A percentile compares a stretch with the other conserved stretches of the same genome.
phyloP scores from a whole-genome alignment of 1,140 invertebrate species.

The Chrysomallon squamiferum region DNA sequence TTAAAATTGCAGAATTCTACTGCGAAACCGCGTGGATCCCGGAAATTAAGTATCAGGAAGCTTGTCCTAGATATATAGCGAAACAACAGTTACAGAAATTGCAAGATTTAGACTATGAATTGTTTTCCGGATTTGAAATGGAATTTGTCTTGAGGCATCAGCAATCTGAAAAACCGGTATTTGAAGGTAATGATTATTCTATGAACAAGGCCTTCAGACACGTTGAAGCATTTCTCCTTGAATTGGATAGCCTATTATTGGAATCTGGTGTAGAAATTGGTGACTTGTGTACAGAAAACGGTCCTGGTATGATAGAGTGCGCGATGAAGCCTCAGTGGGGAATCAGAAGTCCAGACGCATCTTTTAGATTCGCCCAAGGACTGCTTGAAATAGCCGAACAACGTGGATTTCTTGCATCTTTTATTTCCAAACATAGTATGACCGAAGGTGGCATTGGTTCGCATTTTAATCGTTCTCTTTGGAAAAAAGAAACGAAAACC shows the following conservation, averaged over 20 bases:
- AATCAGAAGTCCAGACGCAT: too few relatives aligned
- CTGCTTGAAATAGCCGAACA: too few relatives aligned
- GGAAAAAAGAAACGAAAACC: not conserved
- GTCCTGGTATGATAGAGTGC: too few relatives aligned
- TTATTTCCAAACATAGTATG: too few relatives aligned
- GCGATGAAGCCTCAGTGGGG: too few relatives aligned
- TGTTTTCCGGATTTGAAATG: conserved; percentile 1
- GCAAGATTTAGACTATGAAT: not conserved
- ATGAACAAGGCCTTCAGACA: too few relatives aligned
- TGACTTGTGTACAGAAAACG: too few relatives aligned
- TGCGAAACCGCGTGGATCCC: not conserved
- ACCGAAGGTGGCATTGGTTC: not conserved
- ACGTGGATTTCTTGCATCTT: too few relatives aligned
- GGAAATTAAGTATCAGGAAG: not conserved
- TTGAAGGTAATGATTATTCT: not conserved
- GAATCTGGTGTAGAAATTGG: too few relatives aligned
- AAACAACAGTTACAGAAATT: not conserved
- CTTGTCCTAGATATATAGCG: not conserved
- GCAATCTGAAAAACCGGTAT: not conserved
- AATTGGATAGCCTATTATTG: too few relatives aligned
- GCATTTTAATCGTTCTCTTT: not conserved
- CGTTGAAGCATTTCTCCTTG: too few relatives aligned
- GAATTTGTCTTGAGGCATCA: not conserved
- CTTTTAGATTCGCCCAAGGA: too few relatives aligned
- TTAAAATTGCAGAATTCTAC: not conserved